phyloP scores from a whole-genome alignment of 2,113 vertebrate species.

The Entomyzon cyanotis region DNA sequence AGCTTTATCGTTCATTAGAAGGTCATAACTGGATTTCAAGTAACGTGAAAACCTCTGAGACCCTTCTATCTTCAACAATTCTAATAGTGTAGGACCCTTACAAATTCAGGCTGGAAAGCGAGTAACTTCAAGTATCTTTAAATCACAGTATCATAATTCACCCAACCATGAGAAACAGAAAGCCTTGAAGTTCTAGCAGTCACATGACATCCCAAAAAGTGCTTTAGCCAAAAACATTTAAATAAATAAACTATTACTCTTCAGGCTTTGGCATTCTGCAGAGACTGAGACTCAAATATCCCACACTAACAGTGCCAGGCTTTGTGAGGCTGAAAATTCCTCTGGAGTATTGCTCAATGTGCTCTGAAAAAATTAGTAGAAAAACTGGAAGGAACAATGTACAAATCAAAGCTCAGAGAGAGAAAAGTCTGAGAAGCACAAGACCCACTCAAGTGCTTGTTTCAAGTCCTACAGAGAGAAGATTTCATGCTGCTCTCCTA shows the following conservation, averaged over 20 bases:
- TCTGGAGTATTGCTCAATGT: not conserved
- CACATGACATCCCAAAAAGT: conserved; percentile 7
- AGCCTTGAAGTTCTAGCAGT: not conserved
- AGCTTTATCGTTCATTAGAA: not conserved
- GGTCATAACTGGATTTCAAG: not conserved
- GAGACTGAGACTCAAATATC: not conserved
- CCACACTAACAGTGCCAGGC: not conserved
- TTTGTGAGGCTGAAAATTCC: not conserved
- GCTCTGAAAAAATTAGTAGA: not conserved
- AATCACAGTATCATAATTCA: not conserved
- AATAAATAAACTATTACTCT: conserved; percentile 28
- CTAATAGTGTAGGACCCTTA: not conserved
- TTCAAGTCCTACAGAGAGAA: not conserved
- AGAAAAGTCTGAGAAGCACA: not conserved
- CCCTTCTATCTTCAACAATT: not conserved
- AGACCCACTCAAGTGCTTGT: not conserved
- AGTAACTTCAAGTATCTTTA: not conserved
- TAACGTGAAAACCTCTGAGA: not conserved
- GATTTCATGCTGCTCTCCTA: not conserved
- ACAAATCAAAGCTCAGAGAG: not conserved
- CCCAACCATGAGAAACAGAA: conserved; percentile 9
- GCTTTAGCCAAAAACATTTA: conserved; percentile 23
- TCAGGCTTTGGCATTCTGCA: not conserved
- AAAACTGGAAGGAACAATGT: not conserved
- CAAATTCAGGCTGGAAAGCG: not conserved